Evolutionary conservation across 2,797 vertebrate species (phyloP), one percentile per base, ranked within the genome.

Genomic region (Yasuhikotakia modesta): DNA sequence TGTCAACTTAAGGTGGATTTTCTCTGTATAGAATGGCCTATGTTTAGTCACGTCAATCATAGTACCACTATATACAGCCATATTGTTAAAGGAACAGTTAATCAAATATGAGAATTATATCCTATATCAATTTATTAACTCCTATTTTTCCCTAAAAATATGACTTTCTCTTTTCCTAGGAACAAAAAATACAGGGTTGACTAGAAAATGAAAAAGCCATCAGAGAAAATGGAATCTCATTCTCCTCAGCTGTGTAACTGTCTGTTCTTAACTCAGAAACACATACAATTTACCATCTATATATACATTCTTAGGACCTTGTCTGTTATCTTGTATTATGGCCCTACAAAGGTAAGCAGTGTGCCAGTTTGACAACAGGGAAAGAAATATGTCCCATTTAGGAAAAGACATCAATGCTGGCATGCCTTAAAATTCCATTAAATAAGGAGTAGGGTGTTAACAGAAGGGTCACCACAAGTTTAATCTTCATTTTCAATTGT

Each of bases 391-490:
- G 16, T 35, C 22, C 22, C 32, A 24, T 32, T 74, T 24, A 50
- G 21, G 6, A 57, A 12, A 43, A 14, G 19, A 52, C 10, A 1
- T 19, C 19, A 65, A 43, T 16, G 63, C 22, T 13, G 52, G 14
- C 61, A 61, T 39, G 30, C 1, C 52, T 19, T 6, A 35, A 7
- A 76, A 58, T 12, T 27, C 21, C 30, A 13, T 30, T 13, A 30
- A 60, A 68, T 60, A 32, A 60, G n/a, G 11, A 46, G 58, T 22
- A 13, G 43, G 74, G 39, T 3, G 2, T 22, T 67, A 10, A 69
- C 24, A 71, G 14, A 52, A 69, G 50, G 67, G 68, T 65, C 57
- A 70, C 21, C 58, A 63, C 50, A 65, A 46, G 76, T 63, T 78
- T 58, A 78, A 70, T 70, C 55, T 58, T 61, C 5, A 35, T 77